phyloP scores from a whole-genome alignment of 1,140 invertebrate species.

The Drosophila aff. region DNA sequence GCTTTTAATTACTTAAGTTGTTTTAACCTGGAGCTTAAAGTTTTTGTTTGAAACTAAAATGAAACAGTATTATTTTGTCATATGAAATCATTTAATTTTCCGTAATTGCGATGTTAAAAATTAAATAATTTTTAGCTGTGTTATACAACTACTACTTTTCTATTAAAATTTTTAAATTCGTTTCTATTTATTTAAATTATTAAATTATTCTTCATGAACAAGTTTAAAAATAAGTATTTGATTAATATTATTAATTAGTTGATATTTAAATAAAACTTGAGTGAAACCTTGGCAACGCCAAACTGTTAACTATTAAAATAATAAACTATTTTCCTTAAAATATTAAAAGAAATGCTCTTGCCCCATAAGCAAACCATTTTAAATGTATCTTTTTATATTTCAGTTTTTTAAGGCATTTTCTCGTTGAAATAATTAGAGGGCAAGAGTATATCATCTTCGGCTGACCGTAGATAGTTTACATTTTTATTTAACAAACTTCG shows the following conservation, averaged over 20 bases:
- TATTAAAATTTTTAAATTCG: not conserved
- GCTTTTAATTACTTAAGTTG: not conserved
- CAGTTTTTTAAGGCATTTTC: not conserved
- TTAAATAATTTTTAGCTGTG: accelerated
- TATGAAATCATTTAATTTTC: not conserved
- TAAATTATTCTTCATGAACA: not conserved
- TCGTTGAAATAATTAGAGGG: not conserved
- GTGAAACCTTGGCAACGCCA: slow-evolving; percentile 6
- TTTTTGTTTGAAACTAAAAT: not conserved
- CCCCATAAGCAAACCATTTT: not conserved
- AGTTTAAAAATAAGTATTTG: not conserved
- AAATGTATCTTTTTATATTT: not conserved
- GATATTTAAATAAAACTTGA: not conserved
- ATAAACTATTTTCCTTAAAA: not conserved
- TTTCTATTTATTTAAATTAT: not conserved
- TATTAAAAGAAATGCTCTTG: not conserved
- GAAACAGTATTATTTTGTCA: not conserved
- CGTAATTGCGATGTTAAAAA: not conserved
- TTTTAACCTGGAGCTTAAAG: not conserved
- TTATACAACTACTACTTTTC: not conserved
- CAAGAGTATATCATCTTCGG: slow-evolving; percentile 47
- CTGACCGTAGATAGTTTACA: slow-evolving; percentile 21
- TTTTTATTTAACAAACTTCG: slow-evolving; percentile 15
- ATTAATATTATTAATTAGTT: not conserved
- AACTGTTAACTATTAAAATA: not conserved